A percentile compares a stretch with the other conserved stretches of the same genome.
Evolutionary conservation across 2,888 invertebrate species (phyloP).

Genomic region (Zaprionus lineosus): DNA sequence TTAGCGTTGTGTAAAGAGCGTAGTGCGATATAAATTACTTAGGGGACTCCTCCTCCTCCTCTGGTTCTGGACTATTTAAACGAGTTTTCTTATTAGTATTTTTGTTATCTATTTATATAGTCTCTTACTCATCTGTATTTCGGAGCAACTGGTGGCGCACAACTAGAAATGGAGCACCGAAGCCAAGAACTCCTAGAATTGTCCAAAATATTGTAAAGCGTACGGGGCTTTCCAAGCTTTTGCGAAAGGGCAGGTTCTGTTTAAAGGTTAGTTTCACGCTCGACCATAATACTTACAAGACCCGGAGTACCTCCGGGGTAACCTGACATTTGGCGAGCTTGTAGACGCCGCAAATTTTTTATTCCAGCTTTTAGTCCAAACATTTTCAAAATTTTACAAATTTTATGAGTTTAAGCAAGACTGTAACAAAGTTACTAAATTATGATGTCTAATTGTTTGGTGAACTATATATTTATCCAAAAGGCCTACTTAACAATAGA

Average conservation of each 20-base stretch:
- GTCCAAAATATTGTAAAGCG: constrained; percentile 64
- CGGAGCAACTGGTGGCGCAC: constrained; percentile 65
- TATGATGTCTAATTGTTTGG: too few species aligned
- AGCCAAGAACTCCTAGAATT: constrained; percentile 57
- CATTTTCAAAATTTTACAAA: constrained; percentile 34
- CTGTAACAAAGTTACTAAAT: too few species aligned
- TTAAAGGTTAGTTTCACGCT: too few species aligned
- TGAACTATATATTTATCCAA: neutral
- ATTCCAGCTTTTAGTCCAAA: constrained; percentile 30
- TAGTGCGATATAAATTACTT: too few species aligned
- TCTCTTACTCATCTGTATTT: constrained; percentile 20
- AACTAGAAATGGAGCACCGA: constrained; percentile 71
- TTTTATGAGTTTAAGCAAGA: neutral
- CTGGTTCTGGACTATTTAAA: too few species aligned
- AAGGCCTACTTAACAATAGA: constrained; percentile 20
- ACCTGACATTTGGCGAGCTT: constrained; percentile 44
- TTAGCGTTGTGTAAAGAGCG: neutral
- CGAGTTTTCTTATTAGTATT: too few species aligned
- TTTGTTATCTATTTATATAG: too few species aligned
- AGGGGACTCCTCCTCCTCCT: too few species aligned
- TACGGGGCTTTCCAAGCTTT: constrained; percentile 56
- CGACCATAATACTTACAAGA: too few species aligned
- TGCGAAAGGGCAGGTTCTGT: constrained; percentile 62
- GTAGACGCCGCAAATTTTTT: constrained; percentile 12
- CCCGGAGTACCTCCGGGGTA: constrained; percentile 65